These are phyloP conservation scores for Scotopteryx bipunctaria DNA, from an alignment of 2,888 invertebrate genomes.

Conservation along the genomic window DNA sequence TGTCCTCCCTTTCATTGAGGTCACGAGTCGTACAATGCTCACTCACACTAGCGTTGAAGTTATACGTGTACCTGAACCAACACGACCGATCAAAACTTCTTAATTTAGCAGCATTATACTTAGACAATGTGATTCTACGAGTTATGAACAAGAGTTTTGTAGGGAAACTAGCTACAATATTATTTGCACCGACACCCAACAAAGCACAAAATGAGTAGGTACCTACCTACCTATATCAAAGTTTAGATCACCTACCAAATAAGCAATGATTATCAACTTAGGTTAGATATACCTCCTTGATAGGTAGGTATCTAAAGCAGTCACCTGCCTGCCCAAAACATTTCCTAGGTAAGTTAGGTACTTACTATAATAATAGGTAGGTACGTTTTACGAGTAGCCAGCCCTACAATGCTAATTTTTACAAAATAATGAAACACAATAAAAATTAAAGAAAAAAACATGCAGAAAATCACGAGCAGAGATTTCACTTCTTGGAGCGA, in stretches of 20 bases:
- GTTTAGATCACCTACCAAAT: not conserved
- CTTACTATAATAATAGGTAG: too few relatives aligned
- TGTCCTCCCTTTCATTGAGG: conserved; percentile 73
- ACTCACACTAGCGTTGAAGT: conserved; percentile 67
- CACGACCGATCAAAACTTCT: conserved; percentile 36
- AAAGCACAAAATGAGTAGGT: conserved; percentile 7
- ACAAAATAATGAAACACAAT: not conserved
- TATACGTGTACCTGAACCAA: conserved; percentile 39
- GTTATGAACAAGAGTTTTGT: too few relatives aligned
- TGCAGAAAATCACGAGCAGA: conserved; percentile 20
- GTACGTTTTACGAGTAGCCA: conserved; percentile 2
- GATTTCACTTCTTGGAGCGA: conserved; percentile 17
- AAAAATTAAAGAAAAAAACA: conserved; percentile 5
- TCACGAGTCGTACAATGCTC: conserved; percentile 67
- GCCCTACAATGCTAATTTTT: too few relatives aligned
- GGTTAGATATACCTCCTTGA: too few relatives aligned
- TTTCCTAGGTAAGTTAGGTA: too few relatives aligned
- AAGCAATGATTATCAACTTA: too few relatives aligned
- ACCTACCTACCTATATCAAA: not conserved
- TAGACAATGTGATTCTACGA: conserved; percentile 21
- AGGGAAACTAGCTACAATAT: too few relatives aligned
- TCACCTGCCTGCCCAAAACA: too few relatives aligned
- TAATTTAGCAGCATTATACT: conserved; percentile 55
- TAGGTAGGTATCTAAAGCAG: too few relatives aligned
- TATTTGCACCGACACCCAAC: conserved; percentile 24